Base-by-base conservation (phyloP, 2,797 vertebrate genomes). In the Tenualosa thibaudeaui region DNA sequence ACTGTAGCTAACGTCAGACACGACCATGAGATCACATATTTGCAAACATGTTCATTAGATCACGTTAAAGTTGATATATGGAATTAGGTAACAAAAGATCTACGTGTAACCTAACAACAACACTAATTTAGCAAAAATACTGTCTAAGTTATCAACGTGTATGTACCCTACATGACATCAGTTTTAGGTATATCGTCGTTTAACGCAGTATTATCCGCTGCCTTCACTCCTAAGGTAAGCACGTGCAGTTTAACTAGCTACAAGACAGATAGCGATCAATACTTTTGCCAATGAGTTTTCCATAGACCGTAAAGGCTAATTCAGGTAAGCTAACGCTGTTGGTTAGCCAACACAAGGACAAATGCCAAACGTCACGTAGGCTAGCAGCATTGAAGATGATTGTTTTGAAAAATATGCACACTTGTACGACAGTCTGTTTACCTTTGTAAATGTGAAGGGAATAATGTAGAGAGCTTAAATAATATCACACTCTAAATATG, bases 371-470 rank as follows among this genome's bases (percentile, higher is more conserved):
- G 37, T 43, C 37, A 40, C 15, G 9, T 40, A 40, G 68, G 68
- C 68, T 75, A 75, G 13, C 13, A 17, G 40, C 31, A 31, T 37
- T 37, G 15, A 75, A 78, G 71, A 8, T 5, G 40, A 22, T 78
- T 78, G 15, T 5, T 43, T 43, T 78, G 15, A 78, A 40, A 19
- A 4, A 43, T 22, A 46, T 3, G 19, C 37, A 75, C 31, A 5
- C 6, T 71, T 31, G 22, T 2, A 24, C 58, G 6, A 10, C 58
- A 62, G 71, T 46, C 37, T 78, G 15, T 58, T 84, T 84, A 84
- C 84, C 84, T 84, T 84, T 58, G 84, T 49, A 81, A 50, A 37
- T 40, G 37, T 81, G 53, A 50, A 40, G 81, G 49, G 37, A 40
- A 31, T 54, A 56, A 8, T 51, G 56, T 17, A 19, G 46, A 54